phyloP scores from a whole-genome alignment of 2,888 invertebrate genomes.

The Koerneria pararmatus region DNA sequence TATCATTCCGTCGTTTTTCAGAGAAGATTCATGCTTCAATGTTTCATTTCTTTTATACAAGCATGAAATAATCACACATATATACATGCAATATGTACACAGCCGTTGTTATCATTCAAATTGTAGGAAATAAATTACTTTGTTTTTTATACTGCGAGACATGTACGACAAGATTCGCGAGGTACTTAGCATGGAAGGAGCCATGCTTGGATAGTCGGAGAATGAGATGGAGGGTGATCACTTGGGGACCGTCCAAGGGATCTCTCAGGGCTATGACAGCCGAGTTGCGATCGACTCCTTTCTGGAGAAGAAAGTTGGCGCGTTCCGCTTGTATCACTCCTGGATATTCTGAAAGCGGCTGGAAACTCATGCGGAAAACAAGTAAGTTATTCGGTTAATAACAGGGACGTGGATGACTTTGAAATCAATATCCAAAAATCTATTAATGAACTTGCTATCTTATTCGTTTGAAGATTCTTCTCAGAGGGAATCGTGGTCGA shows the following conservation, averaged over 20 bases:
- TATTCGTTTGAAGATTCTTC: neutral
- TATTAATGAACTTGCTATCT: neutral
- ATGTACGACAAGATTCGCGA: constrained; percentile 62
- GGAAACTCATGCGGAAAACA: no score
- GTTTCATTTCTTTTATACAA: no score
- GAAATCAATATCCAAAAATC: neutral
- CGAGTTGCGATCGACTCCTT: constrained; percentile 59
- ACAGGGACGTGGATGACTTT: constrained; percentile 3
- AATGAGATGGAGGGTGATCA: constrained; percentile 61
- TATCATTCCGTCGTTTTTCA: no score
- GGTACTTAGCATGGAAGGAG: constrained; percentile 61
- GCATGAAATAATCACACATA: no score
- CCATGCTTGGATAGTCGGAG: constrained; percentile 60
- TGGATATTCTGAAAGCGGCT: constrained; percentile 33
- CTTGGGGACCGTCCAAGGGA: constrained; percentile 61
- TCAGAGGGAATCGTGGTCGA: neutral
- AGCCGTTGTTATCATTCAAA: no score
- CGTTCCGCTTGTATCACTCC: constrained; percentile 58
- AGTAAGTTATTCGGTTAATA: no score
- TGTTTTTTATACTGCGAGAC: constrained; percentile 57
- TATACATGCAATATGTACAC: no score
- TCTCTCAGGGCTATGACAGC: constrained; percentile 62
- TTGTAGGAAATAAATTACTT: constrained; percentile 27
- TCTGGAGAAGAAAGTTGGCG: constrained; percentile 61
- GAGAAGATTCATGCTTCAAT: no score